Base-by-base conservation (phyloP, 2,888 invertebrate species). In the Iphiclides podalirius region DNA sequence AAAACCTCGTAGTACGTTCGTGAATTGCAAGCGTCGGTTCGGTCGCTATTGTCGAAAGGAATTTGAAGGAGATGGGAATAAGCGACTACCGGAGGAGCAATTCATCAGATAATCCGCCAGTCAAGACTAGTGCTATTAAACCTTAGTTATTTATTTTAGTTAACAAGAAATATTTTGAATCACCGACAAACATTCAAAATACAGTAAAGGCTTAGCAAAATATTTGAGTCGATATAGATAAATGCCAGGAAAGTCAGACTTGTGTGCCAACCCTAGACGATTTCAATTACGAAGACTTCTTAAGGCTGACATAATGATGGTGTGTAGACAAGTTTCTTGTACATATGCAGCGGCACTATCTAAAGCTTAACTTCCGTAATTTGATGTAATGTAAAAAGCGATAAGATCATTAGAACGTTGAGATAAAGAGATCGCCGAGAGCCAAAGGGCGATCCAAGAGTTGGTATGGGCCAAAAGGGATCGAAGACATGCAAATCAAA, bases 1-100 rank as follows among this genome's bases (percentile, higher is more conserved):
- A n/a, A n/a, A n/a, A n/a, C n/a, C n/a, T n/a, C n/a, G n/a, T n/a
- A n/a, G n/a, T n/a, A n/a, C n/a, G n/a, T n/a, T n/a, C n/a, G n/a
- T n/a, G n/a, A n/a, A n/a, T n/a, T n/a, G n/a, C n/a, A n/a, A n/a
- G n/a, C n/a, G n/a, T n/a, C n/a, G n/a, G n/a, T n/a, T n/a, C n/a
- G n/a, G n/a, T n/a, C n/a, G n/a, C n/a, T n/a, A n/a, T n/a, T n/a
- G n/a, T n/a, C n/a, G n/a, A n/a, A n/a, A n/a, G n/a, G n/a, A n/a
- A n/a, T n/a, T n/a, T n/a, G n/a, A 20, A 20, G 20, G 20, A 20
- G n/a, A 31, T 31, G 31, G n/a, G 20, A 20, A 20, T 4, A 20
- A 20, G 4, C 6, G 20, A 20, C 20, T 20, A 55, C 17, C 34
- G n/a, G 23, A n/a, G 12, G 14, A 38, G 45, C 20, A 40, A 52